Base-by-base conservation (phyloP, 2,113 vertebrate genomes). In the Uria lomvia region DNA sequence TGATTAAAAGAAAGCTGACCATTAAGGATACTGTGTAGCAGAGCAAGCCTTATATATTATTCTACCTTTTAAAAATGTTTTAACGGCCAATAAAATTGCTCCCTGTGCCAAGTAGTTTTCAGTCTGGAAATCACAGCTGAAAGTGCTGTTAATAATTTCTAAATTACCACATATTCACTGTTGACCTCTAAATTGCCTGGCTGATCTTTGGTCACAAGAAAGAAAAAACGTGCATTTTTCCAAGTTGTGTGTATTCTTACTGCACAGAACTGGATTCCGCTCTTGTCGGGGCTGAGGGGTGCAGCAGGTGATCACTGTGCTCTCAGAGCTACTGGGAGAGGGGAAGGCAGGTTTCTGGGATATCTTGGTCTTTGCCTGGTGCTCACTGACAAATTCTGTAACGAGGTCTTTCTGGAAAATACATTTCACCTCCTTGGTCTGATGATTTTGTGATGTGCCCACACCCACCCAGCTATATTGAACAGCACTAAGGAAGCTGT, bases 21-120 rank as follows among this genome's bases (percentile, higher is more conserved):
- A 80, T 81, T 89, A 93, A 93, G 38, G 63, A 49, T 65, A 85
- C 18, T 79, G 7, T 59, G 67, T 40, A 83, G 43, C 55, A 94
- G 11, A 70, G 15, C 26, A 93, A 92, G 14, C 7, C 26, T 89
- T 77, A 63, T 74, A 43, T 82, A 53, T 66, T 95, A 68, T 89
- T 96, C 50, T 78, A 58, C 26, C 67, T 65, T 67, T 92, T 29
- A 86, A 80, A 86, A 92, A 88, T 32, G 8, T 77, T 95, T 96
- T 95, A 95, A 77, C 43, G 77, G 47, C 12, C 27, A 94, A 68
- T 88, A 83, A 90, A 94, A 91, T 68, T 94, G 7, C 11, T 96
- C 23, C 22, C 47, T 56, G 11, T 82, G 78, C 49, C 53, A 89
- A 91, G 58, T n/a, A 87, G 42, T 49, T 96, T 92, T 90, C 68